Base-by-base conservation (phyloP, 2,888 invertebrate genomes). In the Melanotus villosus region DNA sequence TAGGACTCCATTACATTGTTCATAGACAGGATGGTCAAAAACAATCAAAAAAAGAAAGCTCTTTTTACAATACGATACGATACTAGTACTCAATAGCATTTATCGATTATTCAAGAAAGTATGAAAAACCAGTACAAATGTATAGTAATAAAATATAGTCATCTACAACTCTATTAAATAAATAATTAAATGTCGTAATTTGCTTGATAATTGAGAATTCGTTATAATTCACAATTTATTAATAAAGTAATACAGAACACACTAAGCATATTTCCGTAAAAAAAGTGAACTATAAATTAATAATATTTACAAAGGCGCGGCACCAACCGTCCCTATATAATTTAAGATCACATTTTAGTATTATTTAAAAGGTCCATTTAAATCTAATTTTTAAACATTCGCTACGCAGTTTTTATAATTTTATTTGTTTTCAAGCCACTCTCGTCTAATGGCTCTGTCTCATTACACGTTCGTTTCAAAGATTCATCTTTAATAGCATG, bases 401-500 rank as follows among this genome's bases (percentile, higher is more conserved):
- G 19, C 23, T 62, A 71, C 26, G 59, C 58, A 6, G 70, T 68
- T 71, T 74, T 74, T 50, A 73, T 72, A 43, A 69, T 38, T 72
- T 75, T 73, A 68, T 54, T 73, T 50, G 57, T 65, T 63, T 57
- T 72, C 47, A 57, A 23, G 34, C 56, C 41, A 18, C 70, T 68
- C 32, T 68, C 67, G 16, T 73, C 73, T 38, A 73, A 56, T 34
- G 65, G 41, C 62, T 73, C 73, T 21, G 50, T 62, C 34, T 74
- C 71, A 30, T 65, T 70, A 54, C 63, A 54, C 52, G 73, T 70
- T 60, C 75, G 70, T 69, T 75, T 75, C 52, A 71, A 63, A 5
- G 66, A 68, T 38, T 58, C 63, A 6, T 70, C 69, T 58, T 67
- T 59, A 38, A 70, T 36, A 18, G 23, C 36, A 16, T 45, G 12